These are phyloP conservation scores for Mactromeris polynyma DNA, from an alignment of 2,888 invertebrate species.

Conservation along the genomic window DNA sequence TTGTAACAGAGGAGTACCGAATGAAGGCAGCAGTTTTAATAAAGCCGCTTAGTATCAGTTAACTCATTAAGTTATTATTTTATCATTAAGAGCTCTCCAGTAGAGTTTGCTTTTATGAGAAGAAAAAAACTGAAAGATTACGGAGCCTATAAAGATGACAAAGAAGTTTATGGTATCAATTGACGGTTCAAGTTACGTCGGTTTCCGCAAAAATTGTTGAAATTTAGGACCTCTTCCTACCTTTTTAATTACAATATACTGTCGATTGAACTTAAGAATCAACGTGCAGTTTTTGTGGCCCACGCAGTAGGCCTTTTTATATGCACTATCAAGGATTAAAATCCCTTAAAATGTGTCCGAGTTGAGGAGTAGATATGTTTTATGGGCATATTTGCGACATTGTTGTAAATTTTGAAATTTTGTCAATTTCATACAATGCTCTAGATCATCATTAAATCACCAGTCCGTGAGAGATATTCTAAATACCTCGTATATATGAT, in stretches of 20 bases:
- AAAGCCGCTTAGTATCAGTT: constrained; percentile 56
- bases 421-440: not conserved
- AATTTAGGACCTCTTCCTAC: constrained; percentile 9
- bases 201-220: not conserved
- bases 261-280: constrained; percentile 17
- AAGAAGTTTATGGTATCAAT: constrained; percentile 21
- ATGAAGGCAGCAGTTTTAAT: constrained; percentile 60
- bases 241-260: constrained; percentile 23
- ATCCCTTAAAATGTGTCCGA: constrained; percentile 11
- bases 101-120: constrained; percentile 19
- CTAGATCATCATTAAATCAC: constrained; percentile 9
- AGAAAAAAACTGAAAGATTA: not conserved
- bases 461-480: not conserved
- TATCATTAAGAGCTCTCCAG: constrained; percentile 47
- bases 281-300: constrained; percentile 16
- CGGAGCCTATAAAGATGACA: constrained; percentile 1
- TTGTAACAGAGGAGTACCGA: constrained; percentile 40
- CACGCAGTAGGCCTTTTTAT: constrained; percentile 19
- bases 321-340: not conserved
- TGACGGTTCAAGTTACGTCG: not conserved
- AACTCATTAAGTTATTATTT: constrained; percentile 60
- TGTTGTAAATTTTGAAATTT: not conserved
- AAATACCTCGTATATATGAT: constrained; percentile 6
- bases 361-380: constrained; percentile 6
- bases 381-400: not conserved